A percentile compares a stretch with the other conserved stretches of the same genome.
These are phyloP conservation scores for Zosterops borbonicus DNA, from an alignment of 2,113 vertebrate genomes.

Conservation along the genomic window DNA sequence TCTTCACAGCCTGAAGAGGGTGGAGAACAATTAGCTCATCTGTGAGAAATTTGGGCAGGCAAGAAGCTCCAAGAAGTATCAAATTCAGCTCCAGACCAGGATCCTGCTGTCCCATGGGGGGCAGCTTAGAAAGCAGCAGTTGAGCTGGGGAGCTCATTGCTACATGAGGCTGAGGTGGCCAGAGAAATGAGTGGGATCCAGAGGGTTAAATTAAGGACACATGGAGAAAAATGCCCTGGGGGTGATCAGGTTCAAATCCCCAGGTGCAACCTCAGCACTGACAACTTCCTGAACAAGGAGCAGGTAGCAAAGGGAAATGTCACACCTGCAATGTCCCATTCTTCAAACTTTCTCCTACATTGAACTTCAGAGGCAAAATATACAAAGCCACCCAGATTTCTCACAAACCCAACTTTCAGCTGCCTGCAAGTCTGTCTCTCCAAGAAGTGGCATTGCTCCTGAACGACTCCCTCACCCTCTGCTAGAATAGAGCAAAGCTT, in stretches of 20 bases:
- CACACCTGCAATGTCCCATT: background rate
- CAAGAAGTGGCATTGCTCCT: background rate
- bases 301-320: background rate
- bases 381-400: background rate
- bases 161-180: background rate
- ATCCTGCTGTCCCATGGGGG: background rate
- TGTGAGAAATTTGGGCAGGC: constrained; percentile 14
- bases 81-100: background rate
- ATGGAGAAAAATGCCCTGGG: accelerated
- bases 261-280: background rate
- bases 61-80: background rate
- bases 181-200: background rate
- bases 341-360: background rate
- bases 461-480: background rate
- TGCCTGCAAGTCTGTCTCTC: background rate
- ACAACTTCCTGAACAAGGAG: background rate
- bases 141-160: background rate
- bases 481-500: background rate
- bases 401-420: background rate
- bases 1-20: constrained; percentile 44
- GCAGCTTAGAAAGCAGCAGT: background rate
- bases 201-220: background rate
- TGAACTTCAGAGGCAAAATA: background rate
- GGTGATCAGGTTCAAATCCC: background rate
- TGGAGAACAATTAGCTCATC: constrained; percentile 44